Evolutionary conservation across 2,888 invertebrate genomes (phyloP), one percentile per base, ranked within the genome.

Genomic region (Drosophila neutralis): DNA sequence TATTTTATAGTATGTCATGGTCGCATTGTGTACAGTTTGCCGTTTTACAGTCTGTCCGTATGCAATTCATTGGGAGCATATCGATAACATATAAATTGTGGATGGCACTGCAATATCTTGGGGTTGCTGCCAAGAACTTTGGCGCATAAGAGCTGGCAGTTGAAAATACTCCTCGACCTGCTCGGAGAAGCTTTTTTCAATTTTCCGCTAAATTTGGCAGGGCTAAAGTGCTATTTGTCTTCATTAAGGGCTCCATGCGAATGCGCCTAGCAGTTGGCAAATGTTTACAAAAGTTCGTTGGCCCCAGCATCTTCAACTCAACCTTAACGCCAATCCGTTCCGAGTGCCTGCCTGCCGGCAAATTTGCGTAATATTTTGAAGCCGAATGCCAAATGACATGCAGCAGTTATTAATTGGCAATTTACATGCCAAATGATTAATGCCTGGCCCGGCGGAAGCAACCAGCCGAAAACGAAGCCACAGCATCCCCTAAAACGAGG

Each of bases 141-240:
- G 63, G 70, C 63, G 53, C 66, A 49, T 64, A 60, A 65, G 63
- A 71, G 60, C 61, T 60, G 58, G 38, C 63, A 49, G 71, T 36
- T 74, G 72, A 76, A 71, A 62, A 54, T 73, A 63, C 52, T 40
- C 13, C 27, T 24, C 58, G 61, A 60, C 38, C 62, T 63, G 57
- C 45, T 59, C 57, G 51, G 42, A 72, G 83, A 91, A 90, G 90
- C 81, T 91, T 91, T 90, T 91, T 91, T 91, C 91, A 91, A 91
- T 91, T 91, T 91, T 91, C 91, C 91, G 89, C 91, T 91, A 91
- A 91, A 91, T 91, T 91, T 91, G 91, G 88, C 91, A 89, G 76
- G 73, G 73, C 83, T 80, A 82, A 85, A 89, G 84, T 81, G 79
- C 90, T 90, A 91, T 91, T 91, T 91, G 91, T 91, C 91, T 91